Evolutionary conservation across 2,888 invertebrate species (phyloP).

Genomic region (Ennomos fuscantarius): DNA sequence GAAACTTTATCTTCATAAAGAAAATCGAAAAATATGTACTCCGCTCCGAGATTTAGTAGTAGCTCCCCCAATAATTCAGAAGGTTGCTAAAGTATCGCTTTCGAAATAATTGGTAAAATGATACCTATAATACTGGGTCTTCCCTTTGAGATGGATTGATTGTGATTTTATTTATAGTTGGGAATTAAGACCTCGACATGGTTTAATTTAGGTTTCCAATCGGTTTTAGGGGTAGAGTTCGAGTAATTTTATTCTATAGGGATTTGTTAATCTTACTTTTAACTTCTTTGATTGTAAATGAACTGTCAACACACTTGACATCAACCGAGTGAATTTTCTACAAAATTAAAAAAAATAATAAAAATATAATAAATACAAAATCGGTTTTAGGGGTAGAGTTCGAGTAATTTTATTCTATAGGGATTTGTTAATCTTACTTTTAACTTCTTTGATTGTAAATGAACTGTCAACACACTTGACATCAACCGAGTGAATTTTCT

Average conservation of each 20-base stretch:
- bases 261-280: too few species aligned
- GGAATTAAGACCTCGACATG: background rate
- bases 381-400: too few species aligned
- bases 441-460: too few species aligned
- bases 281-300: too few species aligned
- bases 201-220: conserved; percentile 15
- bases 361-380: too few species aligned
- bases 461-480: too few species aligned
- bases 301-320: too few species aligned
- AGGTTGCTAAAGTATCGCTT: conserved; percentile 27
- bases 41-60: conserved; percentile 24
- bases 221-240: background rate
- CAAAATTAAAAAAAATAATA: too few species aligned
- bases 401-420: too few species aligned
- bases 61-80: conserved; percentile 27
- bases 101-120: conserved; percentile 34
- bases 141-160: conserved; percentile 19
- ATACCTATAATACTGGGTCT: conserved; percentile 14
- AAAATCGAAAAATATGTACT: conserved; percentile 33
- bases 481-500: too few species aligned
- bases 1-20: conserved; percentile 32
- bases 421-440: too few species aligned
- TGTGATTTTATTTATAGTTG: conserved; percentile 22
- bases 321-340: too few species aligned
- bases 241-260: background rate